Conservation (phyloP, 2,888 invertebrate genomes). For the Clistopyga incitator region DNA sequence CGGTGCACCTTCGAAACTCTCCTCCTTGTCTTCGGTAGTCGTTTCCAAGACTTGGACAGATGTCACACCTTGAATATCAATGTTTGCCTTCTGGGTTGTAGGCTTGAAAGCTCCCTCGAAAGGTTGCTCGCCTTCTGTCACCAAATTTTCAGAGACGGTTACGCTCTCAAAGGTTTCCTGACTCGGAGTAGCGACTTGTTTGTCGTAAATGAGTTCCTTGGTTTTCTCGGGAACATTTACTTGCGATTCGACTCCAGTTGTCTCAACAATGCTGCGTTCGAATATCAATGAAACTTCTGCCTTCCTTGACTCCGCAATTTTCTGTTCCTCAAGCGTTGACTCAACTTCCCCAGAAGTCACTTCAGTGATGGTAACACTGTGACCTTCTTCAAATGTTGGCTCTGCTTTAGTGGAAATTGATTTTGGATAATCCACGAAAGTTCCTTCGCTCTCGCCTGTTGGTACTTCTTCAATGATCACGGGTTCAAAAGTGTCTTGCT, state of each 20-base stretch:
- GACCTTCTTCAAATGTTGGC: slow-evolving; percentile 82
- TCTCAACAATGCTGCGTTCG: slow-evolving; percentile 76
- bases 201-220: slow-evolving; percentile 72
- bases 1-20: slow-evolving; percentile 70
- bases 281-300: slow-evolving; percentile 78
- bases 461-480: slow-evolving; percentile 77
- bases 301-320: slow-evolving; percentile 76
- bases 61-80: slow-evolving; percentile 83
- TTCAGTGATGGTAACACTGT: slow-evolving; percentile 86
- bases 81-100: slow-evolving; percentile 82
- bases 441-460: slow-evolving; percentile 76
- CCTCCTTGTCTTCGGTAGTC: slow-evolving; percentile 81
- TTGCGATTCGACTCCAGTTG: slow-evolving; percentile 80
- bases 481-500: slow-evolving; percentile 77
- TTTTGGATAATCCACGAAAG: slow-evolving; percentile 75
- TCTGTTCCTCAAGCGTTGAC: slow-evolving; percentile 83
- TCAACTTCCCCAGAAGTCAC: slow-evolving; percentile 87
- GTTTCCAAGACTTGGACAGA: slow-evolving; percentile 81
- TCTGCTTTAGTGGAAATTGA: slow-evolving; percentile 78
- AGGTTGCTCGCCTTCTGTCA: slow-evolving; percentile 83
- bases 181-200: slow-evolving; percentile 83
- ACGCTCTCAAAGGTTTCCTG: slow-evolving; percentile 86
- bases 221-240: slow-evolving; percentile 76
- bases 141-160: slow-evolving; percentile 85
- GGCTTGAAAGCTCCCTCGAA: slow-evolving; percentile 82